These are phyloP conservation scores for Leucophenga maculata DNA, from an alignment of 2,888 invertebrate species.

Conservation along the genomic window DNA sequence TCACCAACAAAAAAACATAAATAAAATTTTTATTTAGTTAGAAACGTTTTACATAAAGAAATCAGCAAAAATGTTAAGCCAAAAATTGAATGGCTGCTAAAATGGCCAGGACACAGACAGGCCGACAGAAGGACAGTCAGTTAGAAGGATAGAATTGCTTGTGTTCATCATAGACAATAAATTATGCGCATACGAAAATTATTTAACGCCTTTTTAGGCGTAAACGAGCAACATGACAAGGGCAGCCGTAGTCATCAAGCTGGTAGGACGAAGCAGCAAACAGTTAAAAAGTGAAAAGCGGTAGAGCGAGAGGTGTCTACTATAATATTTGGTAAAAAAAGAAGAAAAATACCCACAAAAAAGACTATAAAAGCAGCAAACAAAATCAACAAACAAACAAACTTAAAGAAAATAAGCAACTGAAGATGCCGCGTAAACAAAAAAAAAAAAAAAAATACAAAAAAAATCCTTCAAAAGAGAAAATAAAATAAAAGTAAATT, in stretches of 20 bases:
- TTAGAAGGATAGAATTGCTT: too few species aligned
- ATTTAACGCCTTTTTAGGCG: constrained; percentile 47
- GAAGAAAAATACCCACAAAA: constrained; percentile 9
- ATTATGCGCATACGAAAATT: constrained; percentile 46
- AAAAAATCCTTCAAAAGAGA: background rate
- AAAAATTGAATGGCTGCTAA: background rate
- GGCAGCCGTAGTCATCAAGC: background rate
- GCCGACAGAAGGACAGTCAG: too few species aligned
- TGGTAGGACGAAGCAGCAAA: background rate
- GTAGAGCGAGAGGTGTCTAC: background rate
- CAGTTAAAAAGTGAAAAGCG: background rate
- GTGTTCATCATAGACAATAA: constrained; percentile 35
- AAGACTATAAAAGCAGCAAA: constrained; percentile 1
- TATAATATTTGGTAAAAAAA: background rate
- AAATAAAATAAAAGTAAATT: constrained; percentile 47
- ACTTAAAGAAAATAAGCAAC: constrained; percentile 1
- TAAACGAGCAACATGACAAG: constrained; percentile 5
- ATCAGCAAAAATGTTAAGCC: background rate
- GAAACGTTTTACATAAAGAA: constrained; percentile 8
- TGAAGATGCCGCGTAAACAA: constrained; percentile 14
- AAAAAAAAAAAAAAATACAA: constrained; percentile 7
- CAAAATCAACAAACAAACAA: constrained; percentile 14
- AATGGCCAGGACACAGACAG: background rate
- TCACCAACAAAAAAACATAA: constrained; percentile 17
- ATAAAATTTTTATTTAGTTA: constrained; percentile 28